phyloP scores from a whole-genome alignment of 2,797 vertebrate genomes.

The Gobionotothen gibberifrons region DNA sequence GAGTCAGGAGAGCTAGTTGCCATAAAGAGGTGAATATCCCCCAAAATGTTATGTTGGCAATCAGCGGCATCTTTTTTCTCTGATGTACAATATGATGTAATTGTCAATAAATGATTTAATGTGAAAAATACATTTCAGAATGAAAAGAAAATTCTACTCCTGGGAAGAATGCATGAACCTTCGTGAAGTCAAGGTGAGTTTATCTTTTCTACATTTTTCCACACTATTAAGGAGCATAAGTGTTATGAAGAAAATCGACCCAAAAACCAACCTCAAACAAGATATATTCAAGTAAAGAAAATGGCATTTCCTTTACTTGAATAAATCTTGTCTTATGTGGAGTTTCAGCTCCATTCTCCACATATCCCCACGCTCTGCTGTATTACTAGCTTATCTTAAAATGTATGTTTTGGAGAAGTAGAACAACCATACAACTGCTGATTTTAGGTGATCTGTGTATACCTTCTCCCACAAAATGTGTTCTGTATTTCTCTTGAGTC shows the following conservation, averaged over 20 bases:
- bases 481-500: neutral
- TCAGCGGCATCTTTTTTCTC: neutral
- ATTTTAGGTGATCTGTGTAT: neutral
- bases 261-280: neutral
- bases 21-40: constrained; percentile 92
- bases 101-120: neutral
- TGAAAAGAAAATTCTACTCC: constrained; percentile 98
- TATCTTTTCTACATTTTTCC: neutral
- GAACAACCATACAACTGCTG: neutral
- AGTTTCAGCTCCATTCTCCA: neutral
- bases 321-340: neutral
- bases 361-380: neutral
- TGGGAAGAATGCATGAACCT: constrained; percentile 99
- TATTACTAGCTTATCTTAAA: neutral
- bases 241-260: constrained; percentile 13
- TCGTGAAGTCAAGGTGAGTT: constrained; percentile 93
- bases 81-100: neutral
- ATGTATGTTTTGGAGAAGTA: neutral
- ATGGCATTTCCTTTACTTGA: too few relatives aligned
- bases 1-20: constrained; percentile 96
- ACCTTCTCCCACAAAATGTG: neutral
- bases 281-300: too few relatives aligned
- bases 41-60: neutral
- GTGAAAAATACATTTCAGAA: constrained; percentile 79
- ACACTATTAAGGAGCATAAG: neutral